Base-by-base conservation (phyloP, 2,888 invertebrate species). In the Megaustenia siamemsis region DNA sequence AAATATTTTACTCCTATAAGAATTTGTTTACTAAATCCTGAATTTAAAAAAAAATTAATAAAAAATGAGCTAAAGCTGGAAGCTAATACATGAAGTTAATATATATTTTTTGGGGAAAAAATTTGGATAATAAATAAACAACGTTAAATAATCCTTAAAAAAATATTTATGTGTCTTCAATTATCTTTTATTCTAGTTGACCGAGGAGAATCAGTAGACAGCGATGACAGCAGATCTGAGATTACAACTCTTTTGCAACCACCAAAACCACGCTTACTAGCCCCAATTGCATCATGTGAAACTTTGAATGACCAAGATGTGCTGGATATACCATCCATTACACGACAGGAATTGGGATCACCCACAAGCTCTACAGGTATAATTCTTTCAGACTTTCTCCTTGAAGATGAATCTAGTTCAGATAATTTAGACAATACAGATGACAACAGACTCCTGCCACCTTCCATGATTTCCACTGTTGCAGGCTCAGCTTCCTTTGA, bases 271-370 rank as follows among this genome's bases (percentile, higher is more conserved):
- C 93, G 91, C 82, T 90, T 93, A 71, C 89, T 93, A 66, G 94
- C 94, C 40, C 94, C 94, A 24, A 93, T 94, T 8, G 94, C 94
- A 1, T 93, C 93, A 1, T 93, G 93, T 86, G 94, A 94, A 86
- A 93, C 93, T 0, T 88, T 94, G 35, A 90, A 91, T 80, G 93
- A 94, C 81, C 87, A 86, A 43, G 90, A 90, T 56, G 68, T 86
- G 43, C 88, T 88, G 10, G 90, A 90, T 38, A 89, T 91, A n/a
- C 92, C 92, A 66, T 87, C 90, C 87, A 92, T 92, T 80, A 90
- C 88, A 80, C 91, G 89, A 77, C 89, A 90, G 56, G 89, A 89
- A 83, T 87, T 89, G 24, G 87, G 87, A 28, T 80, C 84, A 3
- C 82, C 85, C 8, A 56, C 83, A 21, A 21, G 71, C n/a, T 63